Base-by-base conservation (phyloP, 1,140 invertebrate species). In the Orius insidiosus region DNA sequence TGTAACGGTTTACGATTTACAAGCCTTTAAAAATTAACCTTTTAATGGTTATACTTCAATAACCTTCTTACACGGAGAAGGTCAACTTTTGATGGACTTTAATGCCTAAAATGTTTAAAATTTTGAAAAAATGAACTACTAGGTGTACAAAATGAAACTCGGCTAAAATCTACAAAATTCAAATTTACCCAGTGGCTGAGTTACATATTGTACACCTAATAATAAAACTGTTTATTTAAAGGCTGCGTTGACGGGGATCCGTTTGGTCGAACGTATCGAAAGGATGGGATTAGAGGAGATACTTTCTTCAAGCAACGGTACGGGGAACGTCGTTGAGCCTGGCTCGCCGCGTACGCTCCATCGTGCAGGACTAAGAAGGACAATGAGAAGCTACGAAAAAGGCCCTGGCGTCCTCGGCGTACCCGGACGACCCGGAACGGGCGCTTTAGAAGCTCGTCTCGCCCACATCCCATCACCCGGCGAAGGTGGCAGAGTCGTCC, bases 251-350 rank as follows among this genome's bases (percentile, higher is more conserved):
- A 59, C 65, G 1, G 65, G 68, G 3, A 62, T 70, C 46, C 65
- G 74, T 41, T 56, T 79, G 0, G 68, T 79, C 5, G 74, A 77
- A 40, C 77, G 72, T 55, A 68, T 80, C 5, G 75, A 79, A 57
- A 70, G 71, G 47, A 72, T 79, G 30, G 75, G 76, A 34, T 67
- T 80, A 15, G 72, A 76, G 41, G 72, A 71, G 46, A 71, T 80
- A 10, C 74, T 79, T 62, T 64, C 68, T 1, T 60, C 59, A 3
- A 5, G 50, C 58, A 4, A 54, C 55, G n/a, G 63, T 64, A 15
- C 63, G 69, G n/a, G n/a, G n/a, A 1, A 69, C 71, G 2, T 68
- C 64, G 5, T 34, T 32, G 32, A 46, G 9, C 31, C 32, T 4
- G 44, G 37, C 5, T 30, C 35, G 32, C 16, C 30, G 4, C 15